These are phyloP conservation scores for Drosophila koepferae DNA, from an alignment of 2,888 invertebrate species.

Conservation along the genomic window DNA sequence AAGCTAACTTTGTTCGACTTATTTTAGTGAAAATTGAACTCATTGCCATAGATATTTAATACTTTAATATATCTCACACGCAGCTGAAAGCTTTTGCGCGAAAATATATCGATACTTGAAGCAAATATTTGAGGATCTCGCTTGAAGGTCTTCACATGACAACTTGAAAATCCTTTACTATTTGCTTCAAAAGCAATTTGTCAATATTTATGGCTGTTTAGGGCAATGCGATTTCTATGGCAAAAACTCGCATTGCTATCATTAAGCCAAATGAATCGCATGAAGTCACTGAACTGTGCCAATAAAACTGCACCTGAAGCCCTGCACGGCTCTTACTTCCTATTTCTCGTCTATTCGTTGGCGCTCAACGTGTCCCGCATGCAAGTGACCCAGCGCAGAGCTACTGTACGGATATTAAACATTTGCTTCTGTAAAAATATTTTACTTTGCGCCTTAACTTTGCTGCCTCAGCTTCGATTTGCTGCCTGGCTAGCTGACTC, in stretches of 20 bases:
- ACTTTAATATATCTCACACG: neutral
- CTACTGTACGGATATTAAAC: constrained; percentile 48
- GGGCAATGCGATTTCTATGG: constrained; percentile 39
- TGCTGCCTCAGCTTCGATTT: constrained; percentile 57
- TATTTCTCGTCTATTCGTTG: neutral
- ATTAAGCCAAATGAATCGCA: constrained; percentile 27
- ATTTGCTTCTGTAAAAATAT: constrained; percentile 47
- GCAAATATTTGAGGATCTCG: neutral
- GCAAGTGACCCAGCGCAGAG: constrained; percentile 9
- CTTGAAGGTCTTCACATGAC: neutral
- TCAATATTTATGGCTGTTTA: constrained; percentile 13
- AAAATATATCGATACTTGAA: neutral
- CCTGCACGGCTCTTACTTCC: neutral
- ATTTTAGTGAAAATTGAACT: neutral
- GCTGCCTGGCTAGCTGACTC: constrained; percentile 46
- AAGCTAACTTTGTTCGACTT: neutral
- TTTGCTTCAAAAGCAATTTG: constrained; percentile 1
- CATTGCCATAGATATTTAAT: no score
- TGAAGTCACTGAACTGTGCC: constrained; percentile 32
- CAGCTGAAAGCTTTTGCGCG: neutral
- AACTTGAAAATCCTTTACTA: neutral
- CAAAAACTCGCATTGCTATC: constrained; percentile 1
- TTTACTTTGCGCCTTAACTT: constrained; percentile 59
- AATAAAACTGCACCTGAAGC: constrained; percentile 32
- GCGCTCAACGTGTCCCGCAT: constrained; percentile 8